These are phyloP conservation scores for Nowickia ferox DNA, from an alignment of 2,888 invertebrate species.

Conservation along the genomic window DNA sequence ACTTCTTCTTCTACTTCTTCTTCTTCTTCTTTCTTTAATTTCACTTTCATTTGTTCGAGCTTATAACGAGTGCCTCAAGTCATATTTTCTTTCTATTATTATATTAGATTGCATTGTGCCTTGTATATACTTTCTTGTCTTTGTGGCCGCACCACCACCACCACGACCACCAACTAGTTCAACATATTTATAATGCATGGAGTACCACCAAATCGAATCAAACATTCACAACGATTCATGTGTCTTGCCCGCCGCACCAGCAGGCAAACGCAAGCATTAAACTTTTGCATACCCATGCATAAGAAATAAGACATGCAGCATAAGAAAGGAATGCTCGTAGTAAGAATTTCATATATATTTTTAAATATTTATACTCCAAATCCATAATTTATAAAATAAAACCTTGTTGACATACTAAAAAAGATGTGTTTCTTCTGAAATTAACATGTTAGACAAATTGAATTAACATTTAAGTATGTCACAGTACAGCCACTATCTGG, in stretches of 20 bases:
- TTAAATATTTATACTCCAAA: background rate
- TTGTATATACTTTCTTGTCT: background rate
- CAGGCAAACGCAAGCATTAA: conserved; percentile 12
- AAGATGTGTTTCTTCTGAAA: too few species aligned
- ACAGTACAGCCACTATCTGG: too few species aligned
- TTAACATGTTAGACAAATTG: too few species aligned
- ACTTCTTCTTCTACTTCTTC: background rate
- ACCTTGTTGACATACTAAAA: too few species aligned
- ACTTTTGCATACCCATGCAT: conserved; percentile 50
- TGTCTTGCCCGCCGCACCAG: background rate
- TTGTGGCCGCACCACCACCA: conserved; percentile 2
- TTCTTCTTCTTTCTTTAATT: conserved; percentile 54
- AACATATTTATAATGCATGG: conserved; percentile 38
- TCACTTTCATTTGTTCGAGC: conserved; percentile 67
- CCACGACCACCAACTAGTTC: background rate
- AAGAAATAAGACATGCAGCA: conserved; percentile 14
- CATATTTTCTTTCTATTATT: conserved; percentile 47
- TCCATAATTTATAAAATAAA: too few species aligned
- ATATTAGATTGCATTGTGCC: conserved; percentile 33
- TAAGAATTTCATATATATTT: conserved; percentile 36
- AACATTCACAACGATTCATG: conserved; percentile 26
- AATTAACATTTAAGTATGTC: too few species aligned
- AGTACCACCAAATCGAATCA: conserved; percentile 18
- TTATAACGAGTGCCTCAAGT: conserved; percentile 57
- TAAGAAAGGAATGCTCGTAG: conserved; percentile 20